Base-by-base conservation (phyloP, 1,140 invertebrate genomes). In the Listronotus bonariensis region DNA sequence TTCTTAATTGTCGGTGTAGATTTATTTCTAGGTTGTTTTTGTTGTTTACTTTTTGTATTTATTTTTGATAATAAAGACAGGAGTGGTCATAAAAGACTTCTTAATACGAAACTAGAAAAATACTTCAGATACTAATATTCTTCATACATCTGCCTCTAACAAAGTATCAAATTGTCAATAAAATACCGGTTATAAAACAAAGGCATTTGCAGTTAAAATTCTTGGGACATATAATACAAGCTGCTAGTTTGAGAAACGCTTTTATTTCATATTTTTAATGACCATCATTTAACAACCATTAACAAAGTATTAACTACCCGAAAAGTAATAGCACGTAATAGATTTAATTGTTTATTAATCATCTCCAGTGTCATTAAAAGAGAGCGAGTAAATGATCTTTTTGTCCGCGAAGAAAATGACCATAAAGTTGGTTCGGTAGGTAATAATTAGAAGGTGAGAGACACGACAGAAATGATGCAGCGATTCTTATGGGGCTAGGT, bases 361-460 rank as follows among this genome's bases (percentile, higher is more conserved):
- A 52, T 52, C 18, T 26, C 14, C 14, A 3, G 18, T 3, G 49
- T 3, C 11, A 14, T 15, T 18, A 31, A 15, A 54, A 10, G 15
- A 54, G 10, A 46, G 12, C 26, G 3, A 38, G 57, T 48, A 48
- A 59, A 46, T 49, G 57, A 48, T 41, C 31, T 51, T 61, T 61
- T 61, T 32, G 12, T 51, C 32, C n/a, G n/a, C 18, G 8, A 43
- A 42, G 32, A 32, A 61, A 61, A 42, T 42, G 20, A 52, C 43
- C 34, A 15, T 32, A 34, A 54, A 53, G 18, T 38, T 36, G 9
- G 18, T n/a, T 43, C 38, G 51, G 49, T n/a, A 54, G 46, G 51
- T 63, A 53, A 36, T 54, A 54, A 54, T 63, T 63, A 43, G n/a
- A 32, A 40, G 46, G 60, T 53, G 45, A 38, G 40, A 18, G 60